A percentile compares a stretch with the other conserved stretches of the same genome.
Evolutionary conservation across 2,888 invertebrate species (phyloP).

Genomic region (Adineta ricciae): DNA sequence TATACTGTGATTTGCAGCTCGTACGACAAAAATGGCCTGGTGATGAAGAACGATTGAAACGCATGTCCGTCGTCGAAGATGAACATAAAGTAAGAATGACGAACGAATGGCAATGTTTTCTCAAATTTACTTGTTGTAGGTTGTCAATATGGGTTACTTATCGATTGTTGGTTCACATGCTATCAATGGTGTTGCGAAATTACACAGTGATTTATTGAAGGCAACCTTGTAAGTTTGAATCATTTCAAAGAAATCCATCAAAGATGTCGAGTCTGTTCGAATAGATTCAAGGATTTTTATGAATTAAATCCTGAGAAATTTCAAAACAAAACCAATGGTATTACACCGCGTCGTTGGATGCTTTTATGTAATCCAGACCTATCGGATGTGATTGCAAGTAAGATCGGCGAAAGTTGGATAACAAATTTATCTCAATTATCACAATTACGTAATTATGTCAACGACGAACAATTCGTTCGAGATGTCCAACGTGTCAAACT

Average conservation of each 20-base stretch:
- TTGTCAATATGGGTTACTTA: conserved; percentile 88
- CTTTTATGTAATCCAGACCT: conserved; percentile 89
- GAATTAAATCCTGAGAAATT: conserved; percentile 88
- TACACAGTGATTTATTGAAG: conserved; percentile 93
- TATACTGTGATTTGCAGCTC: background rate
- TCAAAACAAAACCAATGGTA: conserved; percentile 98
- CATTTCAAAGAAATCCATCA: too few relatives aligned
- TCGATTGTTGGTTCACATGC: conserved; percentile 90
- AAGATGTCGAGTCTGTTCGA: too few relatives aligned
- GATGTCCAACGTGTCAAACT: conserved; percentile 81
- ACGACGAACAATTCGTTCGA: conserved; percentile 77
- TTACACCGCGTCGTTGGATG: conserved; percentile 94
- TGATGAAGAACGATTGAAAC: conserved; percentile 57
- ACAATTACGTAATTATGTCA: conserved; percentile 70
- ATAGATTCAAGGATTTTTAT: conserved; percentile 74
- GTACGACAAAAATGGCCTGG: conserved; percentile 61
- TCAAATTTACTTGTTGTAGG: background rate
- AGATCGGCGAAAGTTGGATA: conserved; percentile 93
- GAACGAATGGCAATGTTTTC: too few relatives aligned
- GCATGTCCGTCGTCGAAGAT: conserved; percentile 88
- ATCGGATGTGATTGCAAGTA: conserved; percentile 80
- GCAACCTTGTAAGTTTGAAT: conserved; percentile 55
- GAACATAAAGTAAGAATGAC: conserved; percentile 73
- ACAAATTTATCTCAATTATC: conserved; percentile 77
- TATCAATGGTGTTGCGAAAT: conserved; percentile 89